A percentile compares a stretch with the other conserved stretches of the same genome.
Conservation (phyloP, 2,888 invertebrate genomes). For the Cynaeus angustus region DNA sequence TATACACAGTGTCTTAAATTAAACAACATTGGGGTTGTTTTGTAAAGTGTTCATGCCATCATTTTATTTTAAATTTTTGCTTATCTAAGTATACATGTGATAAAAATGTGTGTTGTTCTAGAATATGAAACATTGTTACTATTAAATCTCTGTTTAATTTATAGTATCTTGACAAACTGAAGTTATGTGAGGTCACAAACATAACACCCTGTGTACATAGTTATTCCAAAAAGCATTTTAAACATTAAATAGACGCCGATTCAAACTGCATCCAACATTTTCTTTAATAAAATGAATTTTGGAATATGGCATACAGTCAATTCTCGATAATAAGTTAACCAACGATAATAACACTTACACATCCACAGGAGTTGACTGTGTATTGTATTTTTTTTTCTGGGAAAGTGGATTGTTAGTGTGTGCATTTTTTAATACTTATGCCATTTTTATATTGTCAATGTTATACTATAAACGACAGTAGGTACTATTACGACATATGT, state of each 20-base stretch:
- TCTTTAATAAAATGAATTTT: conserved; percentile 13
- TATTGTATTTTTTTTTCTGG: conserved; percentile 20
- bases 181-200: conserved; percentile 27
- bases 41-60: conserved; percentile 34
- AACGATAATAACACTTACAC: background rate
- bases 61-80: conserved; percentile 40
- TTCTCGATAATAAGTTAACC: conserved; percentile 11
- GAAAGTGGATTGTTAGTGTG: conserved; percentile 37
- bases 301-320: conserved; percentile 23
- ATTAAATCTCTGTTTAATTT: conserved; percentile 24
- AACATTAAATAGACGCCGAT: conserved; percentile 5
- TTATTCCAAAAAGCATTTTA: conserved; percentile 28
- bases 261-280: background rate
- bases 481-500: conserved; percentile 44
- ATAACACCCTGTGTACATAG: conserved; percentile 35
- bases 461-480: conserved; percentile 44
- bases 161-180: conserved; percentile 18
- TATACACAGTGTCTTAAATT: conserved; percentile 41
- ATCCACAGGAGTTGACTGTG: conserved; percentile 26
- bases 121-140: conserved; percentile 29
- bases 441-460: conserved; percentile 50
- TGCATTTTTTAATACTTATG: conserved; percentile 46
- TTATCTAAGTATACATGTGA: conserved; percentile 45
- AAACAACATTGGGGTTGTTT: conserved; percentile 21
- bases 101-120: conserved; percentile 31